Percentiles rank a stretch among this genome's conserved stretches.
phyloP scores from a whole-genome alignment of 1,140 invertebrate species.

The Eurosta solidaginis region DNA sequence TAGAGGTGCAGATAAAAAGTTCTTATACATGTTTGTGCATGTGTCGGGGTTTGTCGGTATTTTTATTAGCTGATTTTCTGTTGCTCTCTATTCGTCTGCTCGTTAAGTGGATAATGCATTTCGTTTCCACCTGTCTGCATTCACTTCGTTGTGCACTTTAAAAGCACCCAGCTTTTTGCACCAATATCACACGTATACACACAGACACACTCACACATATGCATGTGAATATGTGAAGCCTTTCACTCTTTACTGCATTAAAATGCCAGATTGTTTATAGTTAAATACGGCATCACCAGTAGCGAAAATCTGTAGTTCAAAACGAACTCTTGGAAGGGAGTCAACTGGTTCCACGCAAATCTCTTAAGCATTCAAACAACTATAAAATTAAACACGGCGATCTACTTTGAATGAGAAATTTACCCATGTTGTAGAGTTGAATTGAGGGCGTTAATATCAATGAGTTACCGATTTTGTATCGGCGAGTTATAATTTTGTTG shows the following conservation, averaged over 20 bases:
- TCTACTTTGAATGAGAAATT: too few species aligned
- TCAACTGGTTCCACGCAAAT: too few species aligned
- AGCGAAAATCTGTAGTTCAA: too few species aligned
- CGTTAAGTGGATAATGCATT: slow-evolving; percentile 28
- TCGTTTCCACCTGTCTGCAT: slow-evolving; percentile 25
- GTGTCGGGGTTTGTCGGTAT: neutral
- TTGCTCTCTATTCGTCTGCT: slow-evolving; percentile 26
- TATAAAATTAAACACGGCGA: too few species aligned
- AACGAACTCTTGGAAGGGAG: too few species aligned
- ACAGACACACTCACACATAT: neutral
- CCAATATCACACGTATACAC: neutral
- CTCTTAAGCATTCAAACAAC: too few species aligned
- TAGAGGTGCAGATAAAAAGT: neutral
- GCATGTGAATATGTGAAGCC: neutral
- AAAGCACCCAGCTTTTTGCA: slow-evolving; percentile 18
- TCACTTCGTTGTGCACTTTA: slow-evolving; percentile 21
- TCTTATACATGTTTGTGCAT: neutral
- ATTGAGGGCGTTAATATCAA: too few species aligned
- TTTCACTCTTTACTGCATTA: slow-evolving; percentile 26
- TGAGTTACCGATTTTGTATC: too few species aligned
- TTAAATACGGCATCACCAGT: too few species aligned
- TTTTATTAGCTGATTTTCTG: slow-evolving; percentile 9
- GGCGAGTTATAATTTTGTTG: too few species aligned
- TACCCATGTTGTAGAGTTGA: too few species aligned
- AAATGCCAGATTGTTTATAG: neutral